Percentiles rank a stretch among this genome's conserved stretches.
Evolutionary conservation across 2,888 invertebrate species (phyloP).

Genomic region (Drosophila lutescens): DNA sequence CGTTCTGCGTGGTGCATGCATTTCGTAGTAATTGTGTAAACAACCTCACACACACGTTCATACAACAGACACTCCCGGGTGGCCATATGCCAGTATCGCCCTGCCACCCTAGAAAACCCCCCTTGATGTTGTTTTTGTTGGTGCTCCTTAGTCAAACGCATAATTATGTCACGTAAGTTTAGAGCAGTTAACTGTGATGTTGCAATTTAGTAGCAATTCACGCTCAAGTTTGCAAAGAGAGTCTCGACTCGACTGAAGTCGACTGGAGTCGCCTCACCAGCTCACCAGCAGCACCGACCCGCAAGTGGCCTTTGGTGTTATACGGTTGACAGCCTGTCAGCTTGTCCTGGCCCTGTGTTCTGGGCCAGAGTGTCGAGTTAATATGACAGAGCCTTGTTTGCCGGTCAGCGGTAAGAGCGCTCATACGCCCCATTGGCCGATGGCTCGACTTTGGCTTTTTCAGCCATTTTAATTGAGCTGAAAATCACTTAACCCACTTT

Average conservation of each 20-base stretch:
- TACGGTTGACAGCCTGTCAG: constrained; percentile 53
- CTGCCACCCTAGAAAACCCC: not conserved
- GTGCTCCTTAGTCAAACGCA: constrained; percentile 75
- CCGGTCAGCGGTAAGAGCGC: constrained; percentile 51
- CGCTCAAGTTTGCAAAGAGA: constrained; percentile 58
- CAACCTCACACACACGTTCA: constrained; percentile 46
- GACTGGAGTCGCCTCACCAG: not conserved
- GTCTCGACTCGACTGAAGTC: constrained; percentile 22
- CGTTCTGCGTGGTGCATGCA: constrained; percentile 77
- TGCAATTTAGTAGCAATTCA: constrained; percentile 78
- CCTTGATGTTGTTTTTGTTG: constrained; percentile 24
- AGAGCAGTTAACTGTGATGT: constrained; percentile 78
- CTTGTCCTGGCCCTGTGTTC: constrained; percentile 51
- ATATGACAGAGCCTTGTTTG: constrained; percentile 69
- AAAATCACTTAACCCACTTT: constrained; percentile 77
- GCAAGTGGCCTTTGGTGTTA: constrained; percentile 60
- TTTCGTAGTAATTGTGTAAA: constrained; percentile 76
- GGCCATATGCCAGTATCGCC: constrained; percentile 68
- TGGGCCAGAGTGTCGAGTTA: constrained; percentile 55
- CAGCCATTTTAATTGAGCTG: constrained; percentile 77
- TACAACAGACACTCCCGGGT: constrained; percentile 32
- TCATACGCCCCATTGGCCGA: constrained; percentile 63
- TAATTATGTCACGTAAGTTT: constrained; percentile 80
- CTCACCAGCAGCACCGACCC: constrained; percentile 30
- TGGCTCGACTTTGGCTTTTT: constrained; percentile 22